Conservation (phyloP, 1,140 invertebrate species). For the Oscheius sp. region DNA sequence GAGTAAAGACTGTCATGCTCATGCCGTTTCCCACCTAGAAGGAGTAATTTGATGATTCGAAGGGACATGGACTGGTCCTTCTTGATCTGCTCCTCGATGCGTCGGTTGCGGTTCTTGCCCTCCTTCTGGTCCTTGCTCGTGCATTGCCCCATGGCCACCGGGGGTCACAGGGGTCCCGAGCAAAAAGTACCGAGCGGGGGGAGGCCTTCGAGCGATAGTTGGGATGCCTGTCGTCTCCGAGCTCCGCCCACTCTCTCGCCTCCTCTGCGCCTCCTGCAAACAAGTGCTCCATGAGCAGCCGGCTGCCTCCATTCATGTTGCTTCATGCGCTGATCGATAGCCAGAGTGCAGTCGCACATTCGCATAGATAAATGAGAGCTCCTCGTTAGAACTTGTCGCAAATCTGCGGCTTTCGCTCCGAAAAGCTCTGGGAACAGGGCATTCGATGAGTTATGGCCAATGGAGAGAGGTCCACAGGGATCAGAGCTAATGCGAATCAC, state of each 20-base stretch:
- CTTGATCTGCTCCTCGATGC: constrained; percentile 58
- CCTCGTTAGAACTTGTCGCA: no score
- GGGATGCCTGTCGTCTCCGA: not conserved
- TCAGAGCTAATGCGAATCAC: no score
- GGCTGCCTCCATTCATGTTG: not conserved
- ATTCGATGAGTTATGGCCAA: no score
- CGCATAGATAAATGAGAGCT: no score
- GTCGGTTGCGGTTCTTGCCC: constrained; percentile 56
- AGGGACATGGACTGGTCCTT: constrained; percentile 60
- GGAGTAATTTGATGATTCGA: constrained; percentile 57
- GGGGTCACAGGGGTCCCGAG: not conserved
- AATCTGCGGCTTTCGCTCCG: no score
- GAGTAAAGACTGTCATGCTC: not conserved
- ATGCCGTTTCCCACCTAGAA: constrained; percentile 53
- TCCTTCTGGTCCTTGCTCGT: constrained; percentile 60
- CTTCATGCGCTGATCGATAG: constrained; percentile 3
- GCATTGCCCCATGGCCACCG: constrained; percentile 57
- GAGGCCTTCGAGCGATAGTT: not conserved
- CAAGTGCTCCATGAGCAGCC: no score
- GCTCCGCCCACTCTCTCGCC: constrained; percentile 4
- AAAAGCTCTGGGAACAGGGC: no score
- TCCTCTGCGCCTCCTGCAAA: no score
- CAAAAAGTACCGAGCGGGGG: not conserved
- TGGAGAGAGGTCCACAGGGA: no score
- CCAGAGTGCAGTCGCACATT: not conserved